Conservation (phyloP, 2,888 invertebrate genomes). For the Ochropleura leucogaster region DNA sequence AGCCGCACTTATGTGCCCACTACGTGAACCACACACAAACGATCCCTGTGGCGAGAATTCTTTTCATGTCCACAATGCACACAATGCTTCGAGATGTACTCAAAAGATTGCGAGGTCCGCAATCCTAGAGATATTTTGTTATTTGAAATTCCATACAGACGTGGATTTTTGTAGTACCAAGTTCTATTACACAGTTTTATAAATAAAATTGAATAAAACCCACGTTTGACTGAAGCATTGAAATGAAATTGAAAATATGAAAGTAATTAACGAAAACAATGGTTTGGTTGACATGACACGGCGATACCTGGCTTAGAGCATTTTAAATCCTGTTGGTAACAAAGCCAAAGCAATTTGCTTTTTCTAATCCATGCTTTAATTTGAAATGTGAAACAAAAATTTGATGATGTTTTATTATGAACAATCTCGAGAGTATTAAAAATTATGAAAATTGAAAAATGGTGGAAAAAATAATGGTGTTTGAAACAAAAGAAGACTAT, state of each 20-base stretch:
- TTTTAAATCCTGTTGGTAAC: conserved; percentile 10
- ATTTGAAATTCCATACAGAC: conserved; percentile 16
- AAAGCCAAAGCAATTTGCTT: conserved; percentile 28
- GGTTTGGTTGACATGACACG: conserved; percentile 20
- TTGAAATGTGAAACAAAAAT: conserved; percentile 12
- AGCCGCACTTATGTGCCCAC: conserved; percentile 56
- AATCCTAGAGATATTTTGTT: conserved; percentile 30
- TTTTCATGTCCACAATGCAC: conserved; percentile 56
- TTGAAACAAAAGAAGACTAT: not conserved
- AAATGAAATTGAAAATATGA: conserved; percentile 38
- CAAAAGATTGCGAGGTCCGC: conserved; percentile 48
- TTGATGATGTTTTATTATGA: not conserved
- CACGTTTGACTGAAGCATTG: conserved; percentile 11
- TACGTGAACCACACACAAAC: conserved; percentile 73
- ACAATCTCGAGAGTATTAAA: not conserved
- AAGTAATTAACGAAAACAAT: conserved; percentile 52
- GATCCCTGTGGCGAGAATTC: conserved; percentile 44
- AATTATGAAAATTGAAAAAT: not conserved
- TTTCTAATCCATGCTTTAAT: not conserved
- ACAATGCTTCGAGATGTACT: conserved; percentile 53
- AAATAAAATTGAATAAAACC: not conserved
- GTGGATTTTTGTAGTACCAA: conserved; percentile 1
- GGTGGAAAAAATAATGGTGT: not conserved
- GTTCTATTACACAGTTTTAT: conserved; percentile 7
- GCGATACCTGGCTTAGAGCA: conserved; percentile 21